Evolutionary conservation across 2,888 invertebrate species (phyloP), one percentile per base, ranked within the genome.

Genomic region (Protodeltote pygarga): DNA sequence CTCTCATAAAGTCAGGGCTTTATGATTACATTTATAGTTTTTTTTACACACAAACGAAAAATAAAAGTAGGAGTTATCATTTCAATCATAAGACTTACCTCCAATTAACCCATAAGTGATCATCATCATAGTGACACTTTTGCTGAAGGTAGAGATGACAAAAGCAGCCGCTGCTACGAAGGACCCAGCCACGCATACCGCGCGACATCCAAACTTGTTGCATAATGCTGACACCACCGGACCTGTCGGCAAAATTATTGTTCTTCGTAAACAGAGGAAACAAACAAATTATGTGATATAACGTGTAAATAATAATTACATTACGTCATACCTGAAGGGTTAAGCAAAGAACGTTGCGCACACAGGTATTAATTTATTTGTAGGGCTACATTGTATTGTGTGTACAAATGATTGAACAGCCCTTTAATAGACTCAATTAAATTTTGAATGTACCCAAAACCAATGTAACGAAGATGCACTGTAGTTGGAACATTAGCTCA

Each of bases 141-240:
- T 95, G 73, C 98, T 97, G 82, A 97, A 95, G n/a, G 96, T 96
- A 62, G 97, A 96, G 44, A 97, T 93, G 33, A 96, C 96, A 88
- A 99, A 98, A 10, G 98, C 97, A 1, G 93, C 75, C 24, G 97
- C 94, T 8, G 97, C 96, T 20, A 99, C 94, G 25, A 98, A 81
- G 72, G 97, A 96, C 14, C 99, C 99, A 3, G 96, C 95, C 63
- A 99, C 96, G 80, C 98, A 98, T 5, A 99, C 98, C 3, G 95
- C 94, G 17, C 99, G 95, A 80, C 99, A 98, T 4, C 99, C 99
- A 84, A 94, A 99, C 85, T 97, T 98, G 93, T 99, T 99, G 73
- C 98, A 97, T 77, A 99, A 92, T 50, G 98, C 98, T 68, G 98
- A 97, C 45, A 98, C 98, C 49, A 99, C 93, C 3, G 99, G 99